A percentile compares a stretch with the other conserved stretches of the same genome.
These are phyloP conservation scores for Pterostichus niger DNA, from an alignment of 2,888 invertebrate species.

Conservation along the genomic window DNA sequence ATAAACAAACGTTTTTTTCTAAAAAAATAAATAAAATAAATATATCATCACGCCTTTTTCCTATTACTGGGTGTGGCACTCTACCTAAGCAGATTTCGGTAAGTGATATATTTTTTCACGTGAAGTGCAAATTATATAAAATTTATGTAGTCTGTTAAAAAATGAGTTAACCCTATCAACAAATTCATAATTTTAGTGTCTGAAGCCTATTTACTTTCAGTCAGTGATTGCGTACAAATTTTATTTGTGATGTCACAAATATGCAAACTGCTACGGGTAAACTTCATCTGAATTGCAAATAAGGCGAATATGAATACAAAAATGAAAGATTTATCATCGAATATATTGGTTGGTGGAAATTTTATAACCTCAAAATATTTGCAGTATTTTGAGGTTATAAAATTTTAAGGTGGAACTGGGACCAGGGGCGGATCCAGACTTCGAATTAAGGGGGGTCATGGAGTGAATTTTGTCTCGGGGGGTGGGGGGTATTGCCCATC, in stretches of 20 bases:
- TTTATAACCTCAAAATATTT: conserved; percentile 40
- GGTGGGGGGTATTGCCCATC: too few species aligned
- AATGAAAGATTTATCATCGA: conserved; percentile 37
- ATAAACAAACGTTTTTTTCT: too few species aligned
- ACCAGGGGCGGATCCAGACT: too few species aligned
- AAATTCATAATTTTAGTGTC: conserved; percentile 31
- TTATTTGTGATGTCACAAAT: conserved; percentile 50
- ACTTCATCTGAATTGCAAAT: conserved; percentile 41
- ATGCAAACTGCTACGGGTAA: conserved; percentile 39
- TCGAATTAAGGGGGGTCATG: too few species aligned
- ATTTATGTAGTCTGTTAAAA: not conserved
- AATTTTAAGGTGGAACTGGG: conserved; percentile 28
- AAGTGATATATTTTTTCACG: too few species aligned
- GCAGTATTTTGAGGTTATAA: conserved; percentile 43
- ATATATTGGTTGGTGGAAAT: conserved; percentile 34
- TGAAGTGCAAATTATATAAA: too few species aligned
- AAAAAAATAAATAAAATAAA: too few species aligned
- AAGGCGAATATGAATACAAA: conserved; percentile 47
- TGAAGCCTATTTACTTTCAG: conserved; percentile 32
- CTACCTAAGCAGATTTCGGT: too few species aligned
- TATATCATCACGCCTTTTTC: too few species aligned
- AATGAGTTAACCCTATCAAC: not conserved
- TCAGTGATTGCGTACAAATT: conserved; percentile 40
- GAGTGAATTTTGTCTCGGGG: too few species aligned
- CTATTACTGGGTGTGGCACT: too few species aligned